Evolutionary conservation across 53 echinoderm and acorn worm genomes (phyloP).

Genomic region (Glandiceps talaboti): DNA sequence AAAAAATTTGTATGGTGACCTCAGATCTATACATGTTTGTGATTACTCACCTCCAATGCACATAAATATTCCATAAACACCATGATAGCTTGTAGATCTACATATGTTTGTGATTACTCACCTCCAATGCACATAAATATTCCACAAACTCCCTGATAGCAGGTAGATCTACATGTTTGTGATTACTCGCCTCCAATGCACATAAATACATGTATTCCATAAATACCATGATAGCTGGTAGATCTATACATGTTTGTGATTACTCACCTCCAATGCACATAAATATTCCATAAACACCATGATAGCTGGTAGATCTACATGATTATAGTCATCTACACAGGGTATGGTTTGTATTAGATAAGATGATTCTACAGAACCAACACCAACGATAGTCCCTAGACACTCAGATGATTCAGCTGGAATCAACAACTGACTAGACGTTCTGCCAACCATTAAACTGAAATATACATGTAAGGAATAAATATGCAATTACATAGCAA

Average conservation of each 20-base stretch:
- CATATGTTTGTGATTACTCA: constrained; percentile 14
- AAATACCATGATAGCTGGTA: constrained; percentile 88
- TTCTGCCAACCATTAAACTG: constrained; percentile 27
- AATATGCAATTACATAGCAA: no score
- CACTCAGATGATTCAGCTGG: constrained; percentile 8
- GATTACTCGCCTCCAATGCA: constrained; percentile 81
- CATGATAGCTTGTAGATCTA: constrained; percentile 78
- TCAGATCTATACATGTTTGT: no score
- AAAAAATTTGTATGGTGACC: no score
- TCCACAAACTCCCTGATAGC: constrained; percentile 95
- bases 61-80: constrained; percentile 95
- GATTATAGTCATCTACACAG: constrained; percentile 36
- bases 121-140: constrained; percentile 93
- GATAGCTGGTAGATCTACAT: constrained; percentile 69
- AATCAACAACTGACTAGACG: constrained; percentile 33
- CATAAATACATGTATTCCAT: constrained; percentile 91
- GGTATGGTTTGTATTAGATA: constrained; percentile 81
- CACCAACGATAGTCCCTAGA: constrained; percentile 64
- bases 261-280: constrained; percentile 83
- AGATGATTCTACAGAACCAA: constrained; percentile 89
- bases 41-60: constrained; percentile 83
- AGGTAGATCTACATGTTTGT: no score
- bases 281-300: constrained; percentile 98
- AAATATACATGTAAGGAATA: no score
- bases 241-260: constrained; percentile 24